Conservation (phyloP, 2,888 invertebrate species). For the Mactromeris polynyma region DNA sequence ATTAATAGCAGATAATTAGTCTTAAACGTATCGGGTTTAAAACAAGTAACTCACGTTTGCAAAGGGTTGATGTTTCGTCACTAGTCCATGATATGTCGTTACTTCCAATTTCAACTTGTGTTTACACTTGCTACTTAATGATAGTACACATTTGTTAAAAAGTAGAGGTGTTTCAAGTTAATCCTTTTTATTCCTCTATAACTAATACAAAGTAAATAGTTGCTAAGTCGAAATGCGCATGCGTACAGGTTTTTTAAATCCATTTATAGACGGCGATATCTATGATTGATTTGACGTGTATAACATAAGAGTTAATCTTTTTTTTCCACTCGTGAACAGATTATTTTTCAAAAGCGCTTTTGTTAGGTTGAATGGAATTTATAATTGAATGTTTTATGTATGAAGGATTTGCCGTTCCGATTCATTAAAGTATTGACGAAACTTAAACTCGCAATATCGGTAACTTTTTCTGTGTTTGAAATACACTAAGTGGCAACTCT, state of each 20-base stretch:
- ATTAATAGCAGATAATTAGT: not conserved
- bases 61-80: not conserved
- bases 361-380: conserved; percentile 20
- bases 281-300: conserved; percentile 28
- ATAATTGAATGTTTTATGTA: conserved; percentile 45
- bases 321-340: conserved; percentile 36
- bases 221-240: conserved; percentile 68
- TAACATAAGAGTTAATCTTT: conserved; percentile 37
- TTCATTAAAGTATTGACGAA: not conserved
- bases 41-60: conserved; percentile 9
- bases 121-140: not conserved
- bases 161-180: conserved; percentile 34
- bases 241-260: conserved; percentile 50
- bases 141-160: conserved; percentile 7
- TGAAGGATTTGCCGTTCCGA: not conserved
- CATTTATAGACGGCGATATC: conserved; percentile 25
- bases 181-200: conserved; percentile 53
- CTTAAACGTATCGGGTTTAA: not conserved
- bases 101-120: not conserved
- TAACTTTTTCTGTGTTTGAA: not conserved
- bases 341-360: conserved; percentile 48
- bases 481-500: not conserved
- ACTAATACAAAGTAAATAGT: conserved; percentile 63
- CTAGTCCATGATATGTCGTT: not conserved
- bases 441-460: not conserved